Evolutionary conservation across 2,888 invertebrate species (phyloP).

Genomic region (Synanthedon formicaeformis): DNA sequence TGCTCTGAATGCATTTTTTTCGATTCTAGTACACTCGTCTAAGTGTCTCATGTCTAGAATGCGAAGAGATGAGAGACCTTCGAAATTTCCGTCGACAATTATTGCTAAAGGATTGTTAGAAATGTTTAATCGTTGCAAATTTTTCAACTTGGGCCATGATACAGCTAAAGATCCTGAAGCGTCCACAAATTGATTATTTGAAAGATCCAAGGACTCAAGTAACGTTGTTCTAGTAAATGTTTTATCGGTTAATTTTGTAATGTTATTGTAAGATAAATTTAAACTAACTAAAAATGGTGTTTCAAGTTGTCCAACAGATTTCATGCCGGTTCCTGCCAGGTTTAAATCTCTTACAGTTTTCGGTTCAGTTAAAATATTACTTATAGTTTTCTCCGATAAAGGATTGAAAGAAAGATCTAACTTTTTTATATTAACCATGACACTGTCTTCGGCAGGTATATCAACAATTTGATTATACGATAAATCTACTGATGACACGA

Average conservation of each 20-base stretch:
- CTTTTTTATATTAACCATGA: slow-evolving; percentile 88
- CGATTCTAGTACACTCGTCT: slow-evolving; percentile 79
- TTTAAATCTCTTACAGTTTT: slow-evolving; percentile 87
- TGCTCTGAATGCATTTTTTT: slow-evolving; percentile 82
- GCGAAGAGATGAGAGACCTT: slow-evolving; percentile 75
- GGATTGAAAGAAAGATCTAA: slow-evolving; percentile 90
- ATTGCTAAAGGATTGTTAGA: slow-evolving; percentile 85
- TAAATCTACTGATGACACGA: slow-evolving; percentile 82
- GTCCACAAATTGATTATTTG: slow-evolving; percentile 75
- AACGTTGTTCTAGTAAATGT: slow-evolving; percentile 84
- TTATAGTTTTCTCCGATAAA: slow-evolving; percentile 78
- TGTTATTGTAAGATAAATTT: slow-evolving; percentile 83
- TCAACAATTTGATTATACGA: slow-evolving; percentile 82
- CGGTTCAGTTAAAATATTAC: slow-evolving; percentile 85
- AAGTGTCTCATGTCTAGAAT: slow-evolving; percentile 76
- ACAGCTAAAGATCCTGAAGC: slow-evolving; percentile 72
- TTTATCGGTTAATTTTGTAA: slow-evolving; percentile 74
- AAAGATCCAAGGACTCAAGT: slow-evolving; percentile 81
- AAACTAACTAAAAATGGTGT: slow-evolving; percentile 85
- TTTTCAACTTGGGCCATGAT: slow-evolving; percentile 78
- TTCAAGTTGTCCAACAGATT: slow-evolving; percentile 76
- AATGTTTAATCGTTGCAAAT: slow-evolving; percentile 80
- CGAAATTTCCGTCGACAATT: slow-evolving; percentile 82
- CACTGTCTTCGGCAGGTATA: slow-evolving; percentile 86
- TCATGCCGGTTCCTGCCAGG: slow-evolving; percentile 83